Evolutionary conservation across 2,888 invertebrate genomes (phyloP), one percentile per base, ranked within the genome.

Genomic region (Ryuthela nishihirai): DNA sequence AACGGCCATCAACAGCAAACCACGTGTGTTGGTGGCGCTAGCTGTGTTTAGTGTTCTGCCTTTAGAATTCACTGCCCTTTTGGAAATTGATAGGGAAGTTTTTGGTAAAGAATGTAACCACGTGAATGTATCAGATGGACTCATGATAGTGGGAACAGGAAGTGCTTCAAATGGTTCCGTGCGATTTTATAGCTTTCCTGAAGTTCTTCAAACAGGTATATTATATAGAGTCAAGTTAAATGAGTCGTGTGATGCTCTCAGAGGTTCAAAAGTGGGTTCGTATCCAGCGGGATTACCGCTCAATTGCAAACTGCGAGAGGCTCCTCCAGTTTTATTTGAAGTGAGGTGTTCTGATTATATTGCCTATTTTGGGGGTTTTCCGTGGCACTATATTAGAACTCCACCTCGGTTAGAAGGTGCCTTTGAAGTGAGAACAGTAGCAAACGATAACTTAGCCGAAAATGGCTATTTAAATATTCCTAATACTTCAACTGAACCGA

Each of bases 301-400:
- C 12, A 56, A 56, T 38, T 56, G 42, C 32, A 42, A 47, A 20
- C 25, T 56, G n/a, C 7, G 3, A 25, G 35, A 23, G 9, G 34
- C 42, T 32, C 60, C 60, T 21, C 60, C 60, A 17, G n/a, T 48
- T 10, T 40, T 60, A 1, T 55, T 54, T 23, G 39, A 44, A 18
- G 49, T 55, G 3, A 35, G 17, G n/a, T 54, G 60, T 17, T 12
- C 42, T 32, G 42, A 47, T 35, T 32, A 35, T 7, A 46, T 24
- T 4, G 25, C 48, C 12, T 38, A 60, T 12, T 42, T 54, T 38
- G 54, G 54, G 23, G 44, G 46, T n/a, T 39, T 32, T 47, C 60
- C 60, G 4, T 46, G 21, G 21, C 47, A 54, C 43, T 54, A 55
- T 26, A 41, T 60, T 9, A 25, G 29, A 9, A 52, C 45, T 17